These are phyloP conservation scores for Liasis olivaceus DNA, from an alignment of 2,797 vertebrate species.

Conservation along the genomic window DNA sequence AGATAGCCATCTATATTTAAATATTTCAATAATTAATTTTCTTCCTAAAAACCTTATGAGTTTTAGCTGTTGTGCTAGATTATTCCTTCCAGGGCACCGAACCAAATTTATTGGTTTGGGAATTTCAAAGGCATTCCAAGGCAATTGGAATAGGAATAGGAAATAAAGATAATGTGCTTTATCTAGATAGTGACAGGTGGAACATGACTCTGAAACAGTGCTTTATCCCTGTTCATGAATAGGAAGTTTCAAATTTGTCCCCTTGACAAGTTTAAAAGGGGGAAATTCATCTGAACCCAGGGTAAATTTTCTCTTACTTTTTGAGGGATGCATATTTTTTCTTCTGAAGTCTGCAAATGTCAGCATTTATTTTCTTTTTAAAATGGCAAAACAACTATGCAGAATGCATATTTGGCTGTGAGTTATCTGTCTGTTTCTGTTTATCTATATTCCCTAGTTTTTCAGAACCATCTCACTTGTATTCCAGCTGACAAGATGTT, in stretches of 20 bases:
- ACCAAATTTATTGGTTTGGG: background rate
- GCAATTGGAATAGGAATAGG: background rate
- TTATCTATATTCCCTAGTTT: background rate
- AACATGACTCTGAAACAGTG: background rate
- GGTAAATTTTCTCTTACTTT: background rate
- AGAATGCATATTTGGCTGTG: background rate
- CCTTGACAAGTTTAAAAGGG: background rate
- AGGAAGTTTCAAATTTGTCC: background rate
- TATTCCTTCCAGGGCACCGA: background rate
- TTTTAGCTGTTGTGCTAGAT: background rate
- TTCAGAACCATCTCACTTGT: background rate
- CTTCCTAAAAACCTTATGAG: background rate
- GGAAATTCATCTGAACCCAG: background rate
- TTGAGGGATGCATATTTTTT: background rate
- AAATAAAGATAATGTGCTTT: background rate
- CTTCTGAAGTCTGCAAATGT: background rate
- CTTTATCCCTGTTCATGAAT: background rate
- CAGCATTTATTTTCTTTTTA: background rate
- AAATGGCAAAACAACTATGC: background rate
- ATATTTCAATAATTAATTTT: background rate
- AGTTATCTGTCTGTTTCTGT: background rate
- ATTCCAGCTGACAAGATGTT: background rate
- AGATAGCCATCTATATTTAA: background rate
- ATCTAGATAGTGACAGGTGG: background rate
- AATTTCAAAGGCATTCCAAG: background rate